These are phyloP conservation scores for Limnodromus scolopaceus DNA, from an alignment of 2,797 vertebrate species.

Conservation along the genomic window DNA sequence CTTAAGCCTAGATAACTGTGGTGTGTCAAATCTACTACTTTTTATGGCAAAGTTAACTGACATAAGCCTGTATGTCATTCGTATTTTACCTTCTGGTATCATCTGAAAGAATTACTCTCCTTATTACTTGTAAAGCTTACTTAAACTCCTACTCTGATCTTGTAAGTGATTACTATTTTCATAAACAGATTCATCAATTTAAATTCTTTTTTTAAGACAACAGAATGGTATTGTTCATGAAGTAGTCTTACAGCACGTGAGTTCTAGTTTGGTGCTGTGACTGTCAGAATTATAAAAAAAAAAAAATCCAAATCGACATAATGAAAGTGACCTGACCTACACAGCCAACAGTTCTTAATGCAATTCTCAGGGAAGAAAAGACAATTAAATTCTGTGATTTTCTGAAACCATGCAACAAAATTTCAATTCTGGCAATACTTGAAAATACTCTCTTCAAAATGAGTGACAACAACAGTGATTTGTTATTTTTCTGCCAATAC, in stretches of 20 bases:
- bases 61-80: neutral
- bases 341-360: neutral
- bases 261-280: neutral
- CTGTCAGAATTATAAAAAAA: neutral
- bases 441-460: neutral
- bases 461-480: neutral
- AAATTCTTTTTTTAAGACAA: neutral
- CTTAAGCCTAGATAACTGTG: neutral
- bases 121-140: neutral
- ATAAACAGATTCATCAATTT: neutral
- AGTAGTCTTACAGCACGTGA: neutral
- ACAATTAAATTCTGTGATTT: neutral
- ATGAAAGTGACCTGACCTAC: neutral
- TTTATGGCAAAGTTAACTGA: neutral
- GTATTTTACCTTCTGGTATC: neutral
- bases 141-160: neutral
- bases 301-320: accelerated
- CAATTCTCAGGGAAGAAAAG: neutral
- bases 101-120: neutral
- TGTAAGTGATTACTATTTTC: neutral
- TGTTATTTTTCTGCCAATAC: conserved; percentile 54
- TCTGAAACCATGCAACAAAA: neutral
- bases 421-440: neutral
- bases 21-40: neutral
- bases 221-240: neutral